Base-by-base conservation (phyloP, 2,797 vertebrate genomes). In the Macrochelys suwanniensis region DNA sequence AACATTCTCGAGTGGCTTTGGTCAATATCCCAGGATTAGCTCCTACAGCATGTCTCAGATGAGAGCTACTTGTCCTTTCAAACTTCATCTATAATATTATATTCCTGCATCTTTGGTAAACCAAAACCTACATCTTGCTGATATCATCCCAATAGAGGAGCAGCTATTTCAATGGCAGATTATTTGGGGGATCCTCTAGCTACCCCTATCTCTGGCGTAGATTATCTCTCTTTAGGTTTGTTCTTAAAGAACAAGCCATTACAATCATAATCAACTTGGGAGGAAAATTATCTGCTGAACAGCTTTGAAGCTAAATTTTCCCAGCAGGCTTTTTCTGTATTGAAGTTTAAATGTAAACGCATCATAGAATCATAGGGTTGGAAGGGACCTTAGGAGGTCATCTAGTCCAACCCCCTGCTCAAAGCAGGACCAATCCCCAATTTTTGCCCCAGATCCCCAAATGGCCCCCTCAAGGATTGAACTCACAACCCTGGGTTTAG, bases 281-380 rank as follows among this genome's bases (percentile, higher is more conserved):
- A 93, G 92, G 92, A 80, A 89, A 96, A 97, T 90, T 85, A 96
- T 96, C 82, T 84, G 10, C 95, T 61, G 79, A 93, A 83, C 85
- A 92, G 89, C 88, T 93, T 77, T 92, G 94, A 95, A 93, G n/a
- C n/a, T 23, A 95, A 81, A 42, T 80, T 94, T 95, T 93, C 94
- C 92, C 89, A 95, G 82, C 87, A 96, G 91, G 88, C 88, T 90
- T 54, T 59, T 80, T 85, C 80, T 10, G 88, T 33, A 96, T 57
- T 90, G 96, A 95, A 93, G 92, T 89, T 95, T 85, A 92, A 93
- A 87, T 87, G 94, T 82, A 94, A 97, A 97, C 4, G 76, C 94
- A 88, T 84, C 89, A n/a, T n/a, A n/a, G n/a, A n/a, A n/a, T n/a
- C n/a, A n/a, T n/a, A n/a, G n/a, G n/a, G n/a, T n/a, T n/a, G n/a